phyloP scores from a whole-genome alignment of 2,797 vertebrate species.

The Delichon dasypus region DNA sequence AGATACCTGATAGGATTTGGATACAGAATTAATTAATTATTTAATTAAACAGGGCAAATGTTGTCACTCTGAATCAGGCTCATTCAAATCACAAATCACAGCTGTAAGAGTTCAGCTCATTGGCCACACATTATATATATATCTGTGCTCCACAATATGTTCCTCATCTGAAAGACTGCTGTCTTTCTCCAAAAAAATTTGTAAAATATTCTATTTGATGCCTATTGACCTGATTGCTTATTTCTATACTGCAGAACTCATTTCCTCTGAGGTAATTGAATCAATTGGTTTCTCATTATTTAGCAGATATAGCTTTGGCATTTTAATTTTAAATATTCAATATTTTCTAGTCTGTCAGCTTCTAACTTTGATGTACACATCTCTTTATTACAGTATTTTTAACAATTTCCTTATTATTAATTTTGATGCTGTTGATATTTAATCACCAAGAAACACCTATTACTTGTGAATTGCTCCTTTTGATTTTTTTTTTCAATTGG shows the following conservation, averaged over 20 bases:
- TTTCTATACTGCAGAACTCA: constrained; percentile 65
- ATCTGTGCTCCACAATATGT: not conserved
- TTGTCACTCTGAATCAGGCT: constrained; percentile 20
- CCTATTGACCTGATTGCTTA: constrained; percentile 7
- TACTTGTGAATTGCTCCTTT: not conserved
- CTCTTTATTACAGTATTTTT: constrained; percentile 35
- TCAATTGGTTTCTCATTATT: constrained; percentile 74
- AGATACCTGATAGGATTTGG: constrained; percentile 51
- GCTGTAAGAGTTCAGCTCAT: not conserved
- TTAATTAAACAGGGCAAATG: constrained; percentile 58
- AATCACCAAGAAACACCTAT: not conserved
- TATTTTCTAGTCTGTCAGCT: constrained; percentile 65
- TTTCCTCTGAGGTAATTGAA: constrained; percentile 70
- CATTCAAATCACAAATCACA: constrained; percentile 5
- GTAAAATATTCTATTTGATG: constrained; percentile 41
- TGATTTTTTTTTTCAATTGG: not conserved
- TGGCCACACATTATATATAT: not conserved
- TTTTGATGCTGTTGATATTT: constrained; percentile 24
- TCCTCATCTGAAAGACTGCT: constrained; percentile 22
- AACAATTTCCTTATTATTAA: constrained; percentile 11
- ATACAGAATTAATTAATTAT: constrained; percentile 67
- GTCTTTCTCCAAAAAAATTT: not conserved
- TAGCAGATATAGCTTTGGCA: constrained; percentile 56
- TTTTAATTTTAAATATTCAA: constrained; percentile 76
- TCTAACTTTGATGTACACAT: constrained; percentile 51